Base-by-base conservation (phyloP, 1,140 invertebrate genomes). In the Drosophila novamexicana region DNA sequence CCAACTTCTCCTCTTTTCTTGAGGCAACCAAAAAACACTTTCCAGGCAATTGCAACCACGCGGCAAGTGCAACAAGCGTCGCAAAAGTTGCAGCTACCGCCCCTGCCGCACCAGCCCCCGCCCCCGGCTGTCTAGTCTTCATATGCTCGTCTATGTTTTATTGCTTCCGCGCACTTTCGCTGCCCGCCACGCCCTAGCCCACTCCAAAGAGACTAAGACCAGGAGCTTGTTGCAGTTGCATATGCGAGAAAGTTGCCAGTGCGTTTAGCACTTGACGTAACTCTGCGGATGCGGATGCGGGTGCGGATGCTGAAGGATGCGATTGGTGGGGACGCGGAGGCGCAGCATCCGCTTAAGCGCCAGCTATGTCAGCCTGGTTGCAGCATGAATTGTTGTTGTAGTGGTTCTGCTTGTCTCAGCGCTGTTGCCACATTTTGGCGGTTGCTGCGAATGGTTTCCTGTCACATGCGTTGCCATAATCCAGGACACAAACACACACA, bases 81-180 rank as follows among this genome's bases (percentile, higher is more conserved):
- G 63, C 79, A 62, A 56, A 75, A 78, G 77, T 77, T 76, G 58
- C 77, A 72, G 44, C 36, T 44, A 4, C 42, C 52, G 6, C 18
- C 44, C 7, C 34, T 10, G 12, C 32, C 18, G 2, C 49, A 12
- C 1, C 56, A 32, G 8, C 45, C 40, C 57, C 34, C 57, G 7
- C 36, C 62, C 36, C 47, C 7, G 29, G 14, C 9, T 39, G n/a
- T n/a, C 52, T 58, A 37, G 50, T 5, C 42, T 36, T 50, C 64
- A 18, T 49, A 57, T 62, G 53, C 76, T 61, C 57, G 32, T 42
- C 72, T 75, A 89, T 88, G 79, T 89, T 88, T 88, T 88, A 88
- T 88, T 88, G 82, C 83, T 89, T 88, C 83, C 83, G 83, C 74
- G 84, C 84, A 88, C 83, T 88, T 88, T 88, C 83, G 84, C 83